Evolutionary conservation across 2,888 invertebrate genomes (phyloP).

Genomic region (Sepiola atlantica): DNA sequence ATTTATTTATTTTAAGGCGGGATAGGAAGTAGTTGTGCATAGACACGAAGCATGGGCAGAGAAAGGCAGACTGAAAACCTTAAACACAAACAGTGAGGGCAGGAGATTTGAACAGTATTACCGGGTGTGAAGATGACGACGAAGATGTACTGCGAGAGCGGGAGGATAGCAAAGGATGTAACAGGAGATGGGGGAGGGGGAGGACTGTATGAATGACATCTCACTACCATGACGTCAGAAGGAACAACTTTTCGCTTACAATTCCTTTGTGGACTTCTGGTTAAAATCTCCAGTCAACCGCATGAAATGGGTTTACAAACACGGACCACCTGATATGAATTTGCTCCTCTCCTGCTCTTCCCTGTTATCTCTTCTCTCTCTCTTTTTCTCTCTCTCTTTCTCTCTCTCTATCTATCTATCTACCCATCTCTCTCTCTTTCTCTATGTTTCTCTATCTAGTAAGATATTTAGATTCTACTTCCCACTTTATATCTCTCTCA

Average conservation of each 20-base stretch:
- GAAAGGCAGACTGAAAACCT: background rate
- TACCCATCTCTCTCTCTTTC: background rate
- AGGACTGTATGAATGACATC: background rate
- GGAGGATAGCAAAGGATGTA: constrained; percentile 33
- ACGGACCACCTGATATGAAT: constrained; percentile 41
- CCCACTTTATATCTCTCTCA: background rate
- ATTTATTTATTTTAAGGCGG: background rate
- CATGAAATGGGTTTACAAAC: constrained; percentile 6
- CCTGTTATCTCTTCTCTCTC: constrained; percentile 38
- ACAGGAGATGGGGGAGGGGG: background rate
- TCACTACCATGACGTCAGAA: background rate
- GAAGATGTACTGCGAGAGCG: constrained; percentile 43
- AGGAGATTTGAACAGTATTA: background rate
- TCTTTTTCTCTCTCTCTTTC: background rate
- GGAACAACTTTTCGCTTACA: constrained; percentile 8
- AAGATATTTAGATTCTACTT: too few species aligned
- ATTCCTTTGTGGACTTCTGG: background rate
- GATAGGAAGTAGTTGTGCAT: background rate
- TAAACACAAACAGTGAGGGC: background rate
- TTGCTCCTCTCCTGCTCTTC: constrained; percentile 32
- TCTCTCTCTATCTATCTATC: background rate
- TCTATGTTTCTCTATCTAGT: background rate
- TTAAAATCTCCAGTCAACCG: background rate
- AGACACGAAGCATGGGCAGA: background rate
- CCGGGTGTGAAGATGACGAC: background rate